Conservation (phyloP, 1,140 invertebrate genomes). For the Megathymus violae region DNA sequence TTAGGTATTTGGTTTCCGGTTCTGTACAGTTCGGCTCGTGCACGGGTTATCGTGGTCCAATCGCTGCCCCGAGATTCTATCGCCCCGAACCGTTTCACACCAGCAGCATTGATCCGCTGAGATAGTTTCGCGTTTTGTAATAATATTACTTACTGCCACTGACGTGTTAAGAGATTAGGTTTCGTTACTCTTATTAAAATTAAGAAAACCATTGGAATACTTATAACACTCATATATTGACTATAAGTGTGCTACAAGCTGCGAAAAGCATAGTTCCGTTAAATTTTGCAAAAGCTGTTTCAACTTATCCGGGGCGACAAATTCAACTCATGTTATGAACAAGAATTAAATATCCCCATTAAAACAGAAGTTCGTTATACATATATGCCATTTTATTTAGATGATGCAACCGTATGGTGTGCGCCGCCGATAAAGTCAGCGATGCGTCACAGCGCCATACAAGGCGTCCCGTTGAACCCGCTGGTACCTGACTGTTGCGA, state of each 20-base stretch:
- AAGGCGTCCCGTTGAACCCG: conserved; percentile 25
- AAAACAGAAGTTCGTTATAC: conserved; percentile 14
- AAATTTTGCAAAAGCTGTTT: no score
- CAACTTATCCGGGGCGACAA: no score
- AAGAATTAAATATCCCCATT: conserved; percentile 19
- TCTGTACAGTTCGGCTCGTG: conserved; percentile 43
- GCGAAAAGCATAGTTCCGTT: not conserved
- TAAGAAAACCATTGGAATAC: no score
- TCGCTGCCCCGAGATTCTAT: conserved; percentile 51
- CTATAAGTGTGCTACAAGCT: no score
- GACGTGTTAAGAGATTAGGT: not conserved
- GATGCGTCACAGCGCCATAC: conserved; percentile 35
- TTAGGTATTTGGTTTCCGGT: conserved; percentile 48
- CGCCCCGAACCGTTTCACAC: conserved; percentile 53
- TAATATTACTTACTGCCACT: not conserved
- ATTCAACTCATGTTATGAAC: conserved; percentile 25
- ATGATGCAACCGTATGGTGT: conserved; percentile 14
- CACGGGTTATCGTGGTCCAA: conserved; percentile 41
- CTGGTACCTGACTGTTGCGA: conserved; percentile 24
- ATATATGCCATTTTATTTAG: conserved; percentile 3
- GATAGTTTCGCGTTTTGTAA: conserved; percentile 40
- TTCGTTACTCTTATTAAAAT: not conserved
- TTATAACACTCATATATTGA: no score
- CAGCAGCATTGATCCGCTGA: conserved; percentile 40
- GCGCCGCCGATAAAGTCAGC: conserved; percentile 24